Evolutionary conservation across 2,888 invertebrate genomes (phyloP).

Genomic region (Notodonta ziczac): DNA sequence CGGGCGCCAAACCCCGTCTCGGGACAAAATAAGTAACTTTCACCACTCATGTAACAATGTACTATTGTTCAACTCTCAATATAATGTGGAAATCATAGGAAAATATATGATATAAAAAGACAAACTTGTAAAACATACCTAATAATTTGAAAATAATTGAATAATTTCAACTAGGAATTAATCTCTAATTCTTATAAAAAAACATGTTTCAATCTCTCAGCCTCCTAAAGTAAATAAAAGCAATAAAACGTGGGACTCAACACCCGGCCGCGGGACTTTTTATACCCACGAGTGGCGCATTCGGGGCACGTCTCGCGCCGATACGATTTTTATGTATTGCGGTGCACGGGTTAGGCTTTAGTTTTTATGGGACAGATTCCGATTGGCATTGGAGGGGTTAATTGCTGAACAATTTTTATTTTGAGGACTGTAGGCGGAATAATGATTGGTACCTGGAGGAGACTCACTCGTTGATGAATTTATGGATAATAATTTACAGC

Average conservation of each 20-base stretch:
- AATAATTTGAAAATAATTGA: no score
- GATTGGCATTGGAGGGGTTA: conserved; percentile 19
- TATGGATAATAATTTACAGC: no score
- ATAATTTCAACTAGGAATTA: background rate
- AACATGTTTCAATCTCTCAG: conserved; percentile 33
- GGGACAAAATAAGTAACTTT: no score
- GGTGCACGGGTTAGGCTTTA: conserved; percentile 18
- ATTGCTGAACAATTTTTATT: conserved; percentile 23
- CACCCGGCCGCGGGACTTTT: conserved; percentile 31
- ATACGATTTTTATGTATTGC: conserved; percentile 32
- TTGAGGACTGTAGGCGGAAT: background rate
- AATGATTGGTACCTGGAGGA: background rate
- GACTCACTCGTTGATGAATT: no score
- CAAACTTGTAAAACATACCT: no score
- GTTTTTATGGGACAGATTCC: conserved; percentile 33
- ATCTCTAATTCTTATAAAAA: conserved; percentile 22
- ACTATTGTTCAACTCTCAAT: background rate
- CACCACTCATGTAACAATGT: no score
- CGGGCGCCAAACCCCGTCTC: no score
- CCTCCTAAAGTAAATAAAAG: conserved; percentile 39
- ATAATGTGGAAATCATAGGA: background rate
- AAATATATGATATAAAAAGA: background rate
- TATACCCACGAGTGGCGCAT: conserved; percentile 18
- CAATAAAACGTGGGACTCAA: conserved; percentile 42
- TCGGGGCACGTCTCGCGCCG: conserved; percentile 32